Base-by-base conservation (phyloP, 2,888 invertebrate genomes). In the Nomada ferruginata region DNA sequence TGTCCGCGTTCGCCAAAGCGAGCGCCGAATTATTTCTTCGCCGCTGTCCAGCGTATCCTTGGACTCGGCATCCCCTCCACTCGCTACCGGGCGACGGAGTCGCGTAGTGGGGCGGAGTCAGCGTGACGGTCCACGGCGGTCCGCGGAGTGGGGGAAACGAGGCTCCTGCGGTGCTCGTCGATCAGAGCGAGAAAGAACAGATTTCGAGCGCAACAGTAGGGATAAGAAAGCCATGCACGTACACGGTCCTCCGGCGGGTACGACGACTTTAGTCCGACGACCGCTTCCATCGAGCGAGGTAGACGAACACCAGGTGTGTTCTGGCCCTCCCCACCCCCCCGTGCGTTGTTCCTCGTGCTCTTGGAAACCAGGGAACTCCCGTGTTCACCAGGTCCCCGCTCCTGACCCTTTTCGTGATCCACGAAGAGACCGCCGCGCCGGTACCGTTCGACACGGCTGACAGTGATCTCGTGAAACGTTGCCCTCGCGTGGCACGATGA, bases 191-290 rank as follows among this genome's bases (percentile, higher is more conserved):
- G 81, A 84, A 68, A 63, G 84, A 77, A 78, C 68, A 74, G 81
- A 81, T 82, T 85, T 85, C 83, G 84, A 80, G 78, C 84, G 36
- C 83, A 82, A 89, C 90, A 90, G 92, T 89, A 92, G 92, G 92
- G 91, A 92, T 92, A 92, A 91, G 92, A 91, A 92, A 91, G 91
- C 90, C 92, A 90, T 91, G 91, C 91, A 92, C 90, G 87, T 90
- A 90, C 90, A 87, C 87, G 88, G 85, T 88, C 84, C 36, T 89
- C 90, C 90, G 87, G 90, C 89, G 90, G 47, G 87, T 87, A 78
- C 89, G 89, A 87, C 88, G 87, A 91, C 91, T 92, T 92, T 90
- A 93, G 93, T 93, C 93, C 91, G 89, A 91, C 92, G 90, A 92
- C 90, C 91, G 92, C 93, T 91, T 92, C 91, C 91, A 92, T 84